Base-by-base conservation (phyloP, 1,140 invertebrate species). In the Drosophila kikkawai region DNA sequence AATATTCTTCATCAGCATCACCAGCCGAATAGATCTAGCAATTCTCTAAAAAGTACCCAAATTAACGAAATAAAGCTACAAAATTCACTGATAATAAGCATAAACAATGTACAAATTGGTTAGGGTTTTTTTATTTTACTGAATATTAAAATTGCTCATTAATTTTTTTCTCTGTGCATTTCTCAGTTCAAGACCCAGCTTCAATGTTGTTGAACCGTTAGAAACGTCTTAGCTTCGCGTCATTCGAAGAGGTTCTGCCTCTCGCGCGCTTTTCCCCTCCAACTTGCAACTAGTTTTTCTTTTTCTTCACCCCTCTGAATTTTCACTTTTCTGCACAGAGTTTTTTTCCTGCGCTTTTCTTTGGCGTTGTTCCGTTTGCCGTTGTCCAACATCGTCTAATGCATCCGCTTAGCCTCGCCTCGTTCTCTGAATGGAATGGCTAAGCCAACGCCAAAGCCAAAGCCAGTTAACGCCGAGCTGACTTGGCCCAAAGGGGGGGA, bases 241-340 rank as follows among this genome's bases (percentile, higher is more conserved):
- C 45, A 71, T 71, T 73, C 66, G n/a, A 70, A 50, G 37, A 70
- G 36, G 69, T 59, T 73, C 66, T 73, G 42, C 29, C 68, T 44
- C 45, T 34, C 19, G 42, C n/a, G 37, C 29, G 37, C 32, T 42
- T 56, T 32, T 61, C 36, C 41, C 22, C 37, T 44, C 19, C 32
- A 26, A 22, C 11, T 47, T 42, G 13, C 9, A 67, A 51, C 53
- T 37, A 51, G 42, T 37, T 59, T n/a, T n/a, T 53, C 57, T 65
- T 57, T 37, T 39, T 53, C 41, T 19, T 47, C 19, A 19, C 56
- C 48, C 48, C 42, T 61, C 68, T 78, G 32, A 45, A 83, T 83
- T 83, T 83, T 83, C 80, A 83, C 80, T 83, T 83, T 83, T 83
- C 75, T 83, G 69, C 60, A 51, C 64, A 70, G 67, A 44, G 60